Evolutionary conservation across 1,140 invertebrate species (phyloP).

Genomic region (Drosophila melanogaster): DNA sequence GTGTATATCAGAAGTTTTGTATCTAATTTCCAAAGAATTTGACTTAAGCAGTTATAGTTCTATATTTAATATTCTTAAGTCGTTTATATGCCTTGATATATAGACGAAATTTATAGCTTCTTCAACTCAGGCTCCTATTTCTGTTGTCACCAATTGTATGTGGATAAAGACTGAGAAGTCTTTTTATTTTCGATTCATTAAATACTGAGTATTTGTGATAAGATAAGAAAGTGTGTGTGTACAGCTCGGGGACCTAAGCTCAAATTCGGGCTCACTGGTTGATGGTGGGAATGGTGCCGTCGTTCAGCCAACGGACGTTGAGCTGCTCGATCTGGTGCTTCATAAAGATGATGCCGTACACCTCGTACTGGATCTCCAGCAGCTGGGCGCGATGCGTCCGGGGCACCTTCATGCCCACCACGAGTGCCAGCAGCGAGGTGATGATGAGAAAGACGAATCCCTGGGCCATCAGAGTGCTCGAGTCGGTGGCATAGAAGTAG

Average conservation of each 20-base stretch:
- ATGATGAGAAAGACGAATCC: slow-evolving; percentile 80
- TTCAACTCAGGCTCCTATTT: too few species aligned
- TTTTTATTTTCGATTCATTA: slow-evolving; percentile 1
- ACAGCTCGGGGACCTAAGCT: neutral
- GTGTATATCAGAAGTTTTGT: too few species aligned
- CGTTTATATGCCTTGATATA: too few species aligned
- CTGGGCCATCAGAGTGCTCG: slow-evolving; percentile 75
- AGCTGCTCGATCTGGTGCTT: slow-evolving; percentile 82
- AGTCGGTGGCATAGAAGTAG: slow-evolving; percentile 74
- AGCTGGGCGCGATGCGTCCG: slow-evolving; percentile 64
- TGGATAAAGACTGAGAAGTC: neutral
- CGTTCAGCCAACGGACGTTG: slow-evolving; percentile 76
- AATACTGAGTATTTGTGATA: slow-evolving; percentile 18
- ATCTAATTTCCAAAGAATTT: too few species aligned
- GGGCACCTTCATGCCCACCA: slow-evolving; percentile 79
- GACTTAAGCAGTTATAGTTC: too few species aligned
- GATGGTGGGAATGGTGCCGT: slow-evolving; percentile 81
- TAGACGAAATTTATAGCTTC: too few species aligned
- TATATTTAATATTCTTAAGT: too few species aligned
- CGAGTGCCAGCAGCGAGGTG: slow-evolving; percentile 64
- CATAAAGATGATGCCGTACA: slow-evolving; percentile 79
- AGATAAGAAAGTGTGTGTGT: neutral
- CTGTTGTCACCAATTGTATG: too few species aligned
- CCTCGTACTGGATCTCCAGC: slow-evolving; percentile 76
- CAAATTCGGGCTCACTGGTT: slow-evolving; percentile 43